Conservation (phyloP, 2,797 vertebrate species). For the Odontamblyopus lacepedii region DNA sequence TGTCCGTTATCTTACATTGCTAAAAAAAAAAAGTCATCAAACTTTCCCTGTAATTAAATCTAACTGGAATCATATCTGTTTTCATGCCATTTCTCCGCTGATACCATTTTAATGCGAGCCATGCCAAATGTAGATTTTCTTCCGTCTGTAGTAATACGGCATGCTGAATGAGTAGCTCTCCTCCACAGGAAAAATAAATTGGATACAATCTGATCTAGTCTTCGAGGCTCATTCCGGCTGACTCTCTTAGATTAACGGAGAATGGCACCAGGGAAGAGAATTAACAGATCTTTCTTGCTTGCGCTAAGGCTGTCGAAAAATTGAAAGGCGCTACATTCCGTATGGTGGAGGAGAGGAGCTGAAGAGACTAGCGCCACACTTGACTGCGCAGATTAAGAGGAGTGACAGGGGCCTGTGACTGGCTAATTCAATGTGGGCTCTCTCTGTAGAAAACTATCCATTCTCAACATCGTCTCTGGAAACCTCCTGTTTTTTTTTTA, state of each 20-base stretch:
- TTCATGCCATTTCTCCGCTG: conserved; percentile 60
- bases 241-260: conserved; percentile 70
- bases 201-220: conserved; percentile 64
- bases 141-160: conserved; percentile 57
- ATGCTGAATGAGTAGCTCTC: conserved; percentile 60
- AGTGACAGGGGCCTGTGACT: conserved; percentile 73
- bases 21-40: background rate
- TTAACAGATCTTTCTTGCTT: conserved; percentile 64
- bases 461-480: conserved; percentile 56
- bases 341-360: conserved; percentile 64
- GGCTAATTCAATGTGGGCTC: conserved; percentile 72
- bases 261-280: conserved; percentile 52
- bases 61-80: conserved; percentile 66
- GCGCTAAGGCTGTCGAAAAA: conserved; percentile 57
- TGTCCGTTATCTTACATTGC: background rate
- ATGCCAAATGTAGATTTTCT: conserved; percentile 59
- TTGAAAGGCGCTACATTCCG: conserved; percentile 61
- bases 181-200: conserved; percentile 61
- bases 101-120: conserved; percentile 58
- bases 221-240: conserved; percentile 62
- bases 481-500: background rate
- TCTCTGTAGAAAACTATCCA: conserved; percentile 66
- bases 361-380: conserved; percentile 71
- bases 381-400: conserved; percentile 75
- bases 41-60: conserved; percentile 66